A percentile compares a stretch with the other conserved stretches of the same genome.
Evolutionary conservation across 92 coral and sea anemone genomes (phyloP).

Genomic region (Pocillopora grandis): DNA sequence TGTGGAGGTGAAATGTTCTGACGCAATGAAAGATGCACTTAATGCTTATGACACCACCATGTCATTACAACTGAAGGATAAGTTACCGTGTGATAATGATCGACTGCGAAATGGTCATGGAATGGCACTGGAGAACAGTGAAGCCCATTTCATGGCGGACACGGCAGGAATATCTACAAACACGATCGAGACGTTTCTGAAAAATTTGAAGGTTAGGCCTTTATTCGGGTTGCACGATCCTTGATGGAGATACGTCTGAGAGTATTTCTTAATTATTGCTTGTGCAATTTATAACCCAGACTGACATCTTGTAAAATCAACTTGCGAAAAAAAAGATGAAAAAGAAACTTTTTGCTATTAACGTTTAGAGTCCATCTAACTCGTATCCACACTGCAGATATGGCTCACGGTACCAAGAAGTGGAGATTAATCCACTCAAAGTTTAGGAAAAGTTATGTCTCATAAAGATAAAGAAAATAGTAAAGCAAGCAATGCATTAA

Average conservation of each 20-base stretch:
- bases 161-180: constrained; percentile 46
- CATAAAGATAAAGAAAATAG: no score
- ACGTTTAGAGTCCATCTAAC: no score
- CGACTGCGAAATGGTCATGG: constrained; percentile 41
- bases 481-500: no score
- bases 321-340: no score
- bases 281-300: no score
- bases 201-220: constrained; percentile 44
- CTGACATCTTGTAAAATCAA: no score
- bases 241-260: neutral
- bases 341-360: no score
- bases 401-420: no score
- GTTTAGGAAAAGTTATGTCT: no score
- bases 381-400: no score
- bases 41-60: constrained; percentile 30
- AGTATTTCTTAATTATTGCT: neutral
- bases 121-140: constrained; percentile 38
- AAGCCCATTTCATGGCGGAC: constrained; percentile 35
- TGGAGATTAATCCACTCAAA: no score
- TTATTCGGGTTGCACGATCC: no score
- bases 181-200: constrained; percentile 48
- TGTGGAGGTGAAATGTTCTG: constrained; percentile 47
- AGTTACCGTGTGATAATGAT: constrained; percentile 48
- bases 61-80: constrained; percentile 31
- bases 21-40: constrained; percentile 37